phyloP scores from a whole-genome alignment of 2,888 invertebrate species.

The Coleophora flavipennella region DNA sequence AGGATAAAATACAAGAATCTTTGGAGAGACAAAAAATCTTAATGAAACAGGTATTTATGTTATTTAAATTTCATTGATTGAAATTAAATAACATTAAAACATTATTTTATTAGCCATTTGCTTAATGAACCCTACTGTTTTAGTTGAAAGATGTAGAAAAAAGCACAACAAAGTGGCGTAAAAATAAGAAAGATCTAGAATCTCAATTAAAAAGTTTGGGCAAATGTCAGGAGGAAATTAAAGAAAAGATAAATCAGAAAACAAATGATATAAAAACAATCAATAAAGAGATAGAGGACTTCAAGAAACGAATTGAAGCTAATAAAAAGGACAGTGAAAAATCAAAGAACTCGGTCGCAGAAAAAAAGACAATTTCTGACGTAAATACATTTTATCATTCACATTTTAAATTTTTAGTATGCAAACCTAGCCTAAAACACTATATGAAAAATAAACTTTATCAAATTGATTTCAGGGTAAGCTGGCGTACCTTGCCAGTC shows the following conservation, averaged over 20 bases:
- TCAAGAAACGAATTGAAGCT: slow-evolving; percentile 33
- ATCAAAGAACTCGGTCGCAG: slow-evolving; percentile 23
- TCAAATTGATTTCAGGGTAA: slow-evolving; percentile 33
- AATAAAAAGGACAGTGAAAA: slow-evolving; percentile 30
- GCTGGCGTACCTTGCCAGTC: slow-evolving; percentile 23
- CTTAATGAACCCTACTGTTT: slow-evolving; percentile 7
- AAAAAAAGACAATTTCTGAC: slow-evolving; percentile 36
- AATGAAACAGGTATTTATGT: slow-evolving; percentile 27
- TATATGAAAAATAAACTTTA: no score
- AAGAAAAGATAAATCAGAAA: slow-evolving; percentile 39
- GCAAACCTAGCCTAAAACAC: no score
- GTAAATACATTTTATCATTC: slow-evolving; percentile 25
- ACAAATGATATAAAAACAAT: slow-evolving; percentile 40
- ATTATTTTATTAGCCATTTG: not conserved
- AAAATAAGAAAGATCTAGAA: slow-evolving; percentile 48
- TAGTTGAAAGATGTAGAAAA: slow-evolving; percentile 42
- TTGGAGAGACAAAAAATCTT: slow-evolving; percentile 32
- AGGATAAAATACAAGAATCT: slow-evolving; percentile 43
- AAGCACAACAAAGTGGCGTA: slow-evolving; percentile 45
- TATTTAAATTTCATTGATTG: no score
- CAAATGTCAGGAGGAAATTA: slow-evolving; percentile 36
- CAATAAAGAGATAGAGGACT: slow-evolving; percentile 35
- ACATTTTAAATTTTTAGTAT: not conserved
- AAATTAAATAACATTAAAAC: no score
- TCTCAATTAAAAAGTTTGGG: slow-evolving; percentile 31